Conservation (phyloP, 2,797 vertebrate genomes). For the Micropoecilia bifurca region DNA sequence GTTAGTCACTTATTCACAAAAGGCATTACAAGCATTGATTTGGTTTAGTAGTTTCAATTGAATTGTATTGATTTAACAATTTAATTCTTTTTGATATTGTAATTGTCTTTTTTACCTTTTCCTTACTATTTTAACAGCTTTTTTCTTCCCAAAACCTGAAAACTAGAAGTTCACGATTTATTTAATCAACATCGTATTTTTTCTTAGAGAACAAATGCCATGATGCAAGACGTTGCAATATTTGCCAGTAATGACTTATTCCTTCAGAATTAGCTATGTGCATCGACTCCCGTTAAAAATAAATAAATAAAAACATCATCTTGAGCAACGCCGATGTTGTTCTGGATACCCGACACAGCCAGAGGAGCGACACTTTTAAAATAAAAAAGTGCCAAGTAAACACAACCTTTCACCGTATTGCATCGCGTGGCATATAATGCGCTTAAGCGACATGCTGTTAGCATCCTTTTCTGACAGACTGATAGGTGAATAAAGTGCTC, state of each 20-base stretch:
- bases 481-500: not conserved
- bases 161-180: not conserved
- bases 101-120: not conserved
- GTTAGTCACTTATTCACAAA: not conserved
- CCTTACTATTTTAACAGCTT: not conserved
- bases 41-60: not conserved
- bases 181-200: not conserved
- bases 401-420: not conserved
- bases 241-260: not conserved
- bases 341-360: not conserved
- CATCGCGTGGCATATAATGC: not conserved
- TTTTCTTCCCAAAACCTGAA: not conserved
- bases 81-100: not conserved
- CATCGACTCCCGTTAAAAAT: not conserved
- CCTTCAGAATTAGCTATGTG: not conserved
- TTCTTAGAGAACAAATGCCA: not conserved
- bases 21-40: not conserved
- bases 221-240: not conserved
- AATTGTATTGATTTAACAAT: not conserved
- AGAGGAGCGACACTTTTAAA: too few species aligned
- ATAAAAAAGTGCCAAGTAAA: not conserved
- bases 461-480: not conserved
- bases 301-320: too few species aligned
- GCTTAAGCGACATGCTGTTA: not conserved
- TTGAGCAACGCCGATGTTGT: not conserved